Percentiles rank a stretch among this genome's conserved stretches.
Conservation (phyloP, 2,113 vertebrate genomes). For the Rafetus swinhoei region DNA sequence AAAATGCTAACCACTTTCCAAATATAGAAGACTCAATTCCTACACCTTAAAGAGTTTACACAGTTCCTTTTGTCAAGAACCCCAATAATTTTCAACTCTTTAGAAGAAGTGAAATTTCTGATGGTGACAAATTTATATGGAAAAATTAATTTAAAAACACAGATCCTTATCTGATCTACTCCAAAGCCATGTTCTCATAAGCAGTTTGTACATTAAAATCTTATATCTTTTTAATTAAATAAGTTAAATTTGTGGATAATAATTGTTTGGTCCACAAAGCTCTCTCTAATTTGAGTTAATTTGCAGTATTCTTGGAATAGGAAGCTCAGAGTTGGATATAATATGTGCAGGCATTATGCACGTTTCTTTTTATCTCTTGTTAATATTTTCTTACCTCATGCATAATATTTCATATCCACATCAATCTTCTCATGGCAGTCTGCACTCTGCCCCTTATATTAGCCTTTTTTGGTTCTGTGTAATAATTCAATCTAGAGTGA, state of each 20-base stretch:
- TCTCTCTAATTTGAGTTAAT: background rate
- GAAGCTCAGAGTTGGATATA: background rate
- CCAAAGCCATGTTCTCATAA: slow-evolving; percentile 19
- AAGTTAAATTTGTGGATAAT: background rate
- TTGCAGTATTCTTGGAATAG: background rate
- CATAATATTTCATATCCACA: slow-evolving; percentile 32
- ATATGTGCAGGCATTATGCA: background rate
- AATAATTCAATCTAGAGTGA: slow-evolving; percentile 58
- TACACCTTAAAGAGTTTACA: background rate
- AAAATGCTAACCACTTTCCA: background rate
- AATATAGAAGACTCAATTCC: background rate
- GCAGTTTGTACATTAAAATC: background rate
- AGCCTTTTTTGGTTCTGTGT: slow-evolving; percentile 29
- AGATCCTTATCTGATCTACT: background rate
- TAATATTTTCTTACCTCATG: slow-evolving; percentile 41
- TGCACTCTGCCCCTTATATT: slow-evolving; percentile 34
- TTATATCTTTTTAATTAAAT: background rate
- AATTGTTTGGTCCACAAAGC: background rate
- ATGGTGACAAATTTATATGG: background rate
- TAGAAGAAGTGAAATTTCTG: background rate
- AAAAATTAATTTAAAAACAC: background rate
- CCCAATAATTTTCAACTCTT: background rate
- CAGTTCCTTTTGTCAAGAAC: background rate
- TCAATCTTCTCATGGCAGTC: slow-evolving; percentile 34
- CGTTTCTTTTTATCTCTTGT: slow-evolving; percentile 24